Conservation (phyloP, 2,888 invertebrate genomes). For the Poecilobothrus nobilitatus region DNA sequence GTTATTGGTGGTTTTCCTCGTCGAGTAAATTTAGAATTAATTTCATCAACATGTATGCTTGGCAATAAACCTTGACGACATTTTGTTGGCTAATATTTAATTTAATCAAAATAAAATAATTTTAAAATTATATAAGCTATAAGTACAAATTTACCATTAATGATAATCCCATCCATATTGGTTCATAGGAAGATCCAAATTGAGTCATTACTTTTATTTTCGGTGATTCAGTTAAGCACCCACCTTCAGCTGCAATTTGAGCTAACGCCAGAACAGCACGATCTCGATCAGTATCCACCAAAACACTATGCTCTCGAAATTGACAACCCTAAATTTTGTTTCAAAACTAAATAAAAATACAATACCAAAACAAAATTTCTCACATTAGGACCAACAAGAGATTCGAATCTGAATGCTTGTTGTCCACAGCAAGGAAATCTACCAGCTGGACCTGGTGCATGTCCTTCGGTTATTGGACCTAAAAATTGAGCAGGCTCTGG, state of each 20-base stretch:
- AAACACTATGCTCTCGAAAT: conserved; percentile 61
- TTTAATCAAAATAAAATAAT: too few relatives aligned
- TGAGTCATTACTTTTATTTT: conserved; percentile 30
- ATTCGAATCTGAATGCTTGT: conserved; percentile 56
- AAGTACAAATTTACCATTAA: conserved; percentile 26
- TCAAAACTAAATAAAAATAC: conserved; percentile 9
- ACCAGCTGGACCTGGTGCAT: conserved; percentile 61
- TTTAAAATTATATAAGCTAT: neutral
- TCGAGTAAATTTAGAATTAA: conserved; percentile 29
- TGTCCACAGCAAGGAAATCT: conserved; percentile 83
- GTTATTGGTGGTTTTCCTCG: conserved; percentile 25
- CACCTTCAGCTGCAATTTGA: conserved; percentile 39
- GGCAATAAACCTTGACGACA: conserved; percentile 41
- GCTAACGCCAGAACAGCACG: conserved; percentile 50
- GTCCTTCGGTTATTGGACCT: conserved; percentile 52
- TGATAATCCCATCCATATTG: conserved; percentile 38
- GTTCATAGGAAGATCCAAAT: conserved; percentile 28
- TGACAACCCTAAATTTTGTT: conserved; percentile 56
- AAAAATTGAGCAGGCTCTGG: conserved; percentile 68
- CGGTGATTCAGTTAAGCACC: conserved; percentile 35
- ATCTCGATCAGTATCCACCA: conserved; percentile 57
- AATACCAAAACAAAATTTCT: neutral
- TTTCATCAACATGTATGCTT: conserved; percentile 33
- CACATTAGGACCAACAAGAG: conserved; percentile 41
- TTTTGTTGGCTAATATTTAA: conserved; percentile 30